A percentile compares a stretch with the other conserved stretches of the same genome.
phyloP scores from a whole-genome alignment of 1,140 invertebrate species.

The Arion vulgaris region DNA sequence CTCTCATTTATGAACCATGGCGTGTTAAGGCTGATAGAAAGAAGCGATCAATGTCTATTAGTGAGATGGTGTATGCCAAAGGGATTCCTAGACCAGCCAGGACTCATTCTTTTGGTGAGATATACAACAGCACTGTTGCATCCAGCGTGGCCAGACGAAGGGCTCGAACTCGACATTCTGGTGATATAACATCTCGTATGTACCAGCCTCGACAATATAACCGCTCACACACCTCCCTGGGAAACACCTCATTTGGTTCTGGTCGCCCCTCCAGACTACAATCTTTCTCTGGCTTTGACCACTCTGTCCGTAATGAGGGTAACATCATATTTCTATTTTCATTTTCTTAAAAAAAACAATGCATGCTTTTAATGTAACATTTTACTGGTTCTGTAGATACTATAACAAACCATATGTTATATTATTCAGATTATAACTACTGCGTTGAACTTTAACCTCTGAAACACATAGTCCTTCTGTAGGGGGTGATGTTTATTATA shows the following conservation, averaged over 20 bases:
- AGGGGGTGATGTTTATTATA: no score
- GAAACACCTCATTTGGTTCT: conserved; percentile 36
- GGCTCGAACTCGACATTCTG: background rate
- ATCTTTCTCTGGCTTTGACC: conserved; percentile 21
- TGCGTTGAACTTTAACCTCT: background rate
- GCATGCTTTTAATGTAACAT: conserved; percentile 25
- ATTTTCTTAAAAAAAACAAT: background rate
- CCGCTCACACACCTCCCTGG: conserved; percentile 24
- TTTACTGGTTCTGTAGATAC: conserved; percentile 1
- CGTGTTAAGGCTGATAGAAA: conserved; percentile 22
- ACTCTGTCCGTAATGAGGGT: conserved; percentile 11
- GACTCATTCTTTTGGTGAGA: conserved; percentile 26
- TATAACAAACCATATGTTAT: background rate
- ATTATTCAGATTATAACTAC: conserved; percentile 4
- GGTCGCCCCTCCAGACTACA: conserved; percentile 28
- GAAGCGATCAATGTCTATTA: conserved; percentile 17
- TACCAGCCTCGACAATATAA: conserved; percentile 27
- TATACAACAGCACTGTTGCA: conserved; percentile 33
- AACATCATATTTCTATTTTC: conserved; percentile 19
- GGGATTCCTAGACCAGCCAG: background rate
- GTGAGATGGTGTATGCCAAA: conserved; percentile 24
- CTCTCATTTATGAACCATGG: conserved; percentile 42
- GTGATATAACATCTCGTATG: conserved; percentile 30
- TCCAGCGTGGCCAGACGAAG: conserved; percentile 26
- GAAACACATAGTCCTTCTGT: background rate